Conservation (phyloP, 2,888 invertebrate genomes). For the Apamea monoglypha region DNA sequence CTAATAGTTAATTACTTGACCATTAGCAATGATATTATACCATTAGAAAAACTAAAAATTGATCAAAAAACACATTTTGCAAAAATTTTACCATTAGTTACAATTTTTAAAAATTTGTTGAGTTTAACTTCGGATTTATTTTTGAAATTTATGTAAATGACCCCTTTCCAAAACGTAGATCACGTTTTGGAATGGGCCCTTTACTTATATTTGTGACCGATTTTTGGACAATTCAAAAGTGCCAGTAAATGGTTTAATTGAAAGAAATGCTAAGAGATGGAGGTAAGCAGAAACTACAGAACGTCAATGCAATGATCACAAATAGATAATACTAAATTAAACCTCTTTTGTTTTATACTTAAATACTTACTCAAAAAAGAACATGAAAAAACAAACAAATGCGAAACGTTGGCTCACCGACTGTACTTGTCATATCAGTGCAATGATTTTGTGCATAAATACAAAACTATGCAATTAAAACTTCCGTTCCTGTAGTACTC, state of each 20-base stretch:
- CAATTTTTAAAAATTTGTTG: too few species aligned
- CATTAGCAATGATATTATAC: too few species aligned
- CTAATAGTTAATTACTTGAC: too few species aligned
- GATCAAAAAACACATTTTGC: too few species aligned
- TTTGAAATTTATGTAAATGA: too few species aligned
- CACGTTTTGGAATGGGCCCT: not conserved
- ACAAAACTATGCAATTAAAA: slow-evolving; percentile 65
- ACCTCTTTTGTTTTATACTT: not conserved
- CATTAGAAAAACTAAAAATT: too few species aligned
- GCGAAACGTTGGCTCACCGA: slow-evolving; percentile 18
- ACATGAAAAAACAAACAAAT: slow-evolving; percentile 11
- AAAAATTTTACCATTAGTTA: too few species aligned
- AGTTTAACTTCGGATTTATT: too few species aligned
- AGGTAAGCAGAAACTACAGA: not conserved
- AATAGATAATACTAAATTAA: not conserved
- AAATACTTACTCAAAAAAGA: not conserved
- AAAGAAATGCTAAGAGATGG: not conserved
- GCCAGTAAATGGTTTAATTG: too few species aligned
- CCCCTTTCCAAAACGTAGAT: too few species aligned
- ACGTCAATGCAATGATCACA: not conserved
- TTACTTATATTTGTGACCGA: not conserved
- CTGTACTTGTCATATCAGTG: slow-evolving; percentile 60
- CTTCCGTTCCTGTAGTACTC: slow-evolving; percentile 52
- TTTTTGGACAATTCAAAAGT: too few species aligned
- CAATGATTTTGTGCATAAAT: slow-evolving; percentile 58